Evolutionary conservation across 2,113 vertebrate genomes (phyloP), one percentile per base, ranked within the genome.

Genomic region (Tricholaema leucomelas): DNA sequence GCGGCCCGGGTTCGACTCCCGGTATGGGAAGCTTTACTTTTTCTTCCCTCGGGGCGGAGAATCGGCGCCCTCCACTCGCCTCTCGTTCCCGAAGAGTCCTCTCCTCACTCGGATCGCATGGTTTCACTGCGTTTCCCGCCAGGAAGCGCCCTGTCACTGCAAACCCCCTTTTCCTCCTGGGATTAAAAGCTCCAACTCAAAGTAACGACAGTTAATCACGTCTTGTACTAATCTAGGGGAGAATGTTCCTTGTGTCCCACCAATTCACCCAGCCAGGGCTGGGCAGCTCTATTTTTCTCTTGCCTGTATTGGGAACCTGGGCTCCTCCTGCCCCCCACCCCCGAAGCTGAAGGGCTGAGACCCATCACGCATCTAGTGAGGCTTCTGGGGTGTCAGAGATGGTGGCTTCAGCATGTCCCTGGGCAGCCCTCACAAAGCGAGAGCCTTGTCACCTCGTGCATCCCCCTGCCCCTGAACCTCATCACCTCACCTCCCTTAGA

Each of bases 1-100:
- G 97, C 97, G 97, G 97, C 98, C 98, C 97, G 97, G 98, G 98
- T 98, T 98, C 97, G 97, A 98, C 98, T 98, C 98, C 98, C 97
- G 97, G 97, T 98, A 93, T 98, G 98, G 97, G 97, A 98, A 98
- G 54, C 16, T 55, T 55, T 8, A 17, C 5, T 21, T 23, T 46
- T 48, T 24, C 23, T 50, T 50, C 3, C 5, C 50, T 28, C 25
- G 12, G 25, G 10, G 27, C 6, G 50, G 50, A 24, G 23, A 52
- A 52, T 24, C 24, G 25, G 24, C 12, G 50, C 24, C 27, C 15
- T 54, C 52, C 52, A 12, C 8, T 3, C 8, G 25, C 25, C 27
- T 54, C 8, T 54, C 27, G 13, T 6, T 28, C 30, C 15, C 15
- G 15, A 14, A 54, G 50, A 52, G 54, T 55, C 16, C 28, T 30